These are phyloP conservation scores for Pyxicephalus adspersus DNA, from an alignment of 2,113 vertebrate genomes.

Conservation along the genomic window DNA sequence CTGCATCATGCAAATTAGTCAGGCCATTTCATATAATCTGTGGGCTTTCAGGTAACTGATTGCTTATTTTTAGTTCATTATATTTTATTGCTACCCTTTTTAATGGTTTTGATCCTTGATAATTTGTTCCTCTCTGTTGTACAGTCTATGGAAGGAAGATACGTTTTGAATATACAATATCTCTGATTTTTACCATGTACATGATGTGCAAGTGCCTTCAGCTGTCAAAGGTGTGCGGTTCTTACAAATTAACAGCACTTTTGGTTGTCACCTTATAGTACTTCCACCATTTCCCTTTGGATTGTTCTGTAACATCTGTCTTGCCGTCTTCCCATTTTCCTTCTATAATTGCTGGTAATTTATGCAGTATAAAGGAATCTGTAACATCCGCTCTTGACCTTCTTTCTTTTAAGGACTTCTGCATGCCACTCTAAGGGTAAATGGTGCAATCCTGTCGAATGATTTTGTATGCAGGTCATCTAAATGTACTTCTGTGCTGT, in stretches of 20 bases:
- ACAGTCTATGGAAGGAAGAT: conserved; percentile 57
- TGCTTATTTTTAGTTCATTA: not conserved
- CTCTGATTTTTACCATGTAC: conserved; percentile 58
- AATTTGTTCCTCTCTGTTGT: conserved; percentile 60
- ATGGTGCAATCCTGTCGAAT: not conserved
- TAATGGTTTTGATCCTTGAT: conserved; percentile 31
- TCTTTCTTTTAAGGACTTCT: not conserved
- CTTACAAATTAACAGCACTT: conserved; percentile 62
- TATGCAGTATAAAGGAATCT: not conserved
- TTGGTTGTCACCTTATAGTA: conserved; percentile 59
- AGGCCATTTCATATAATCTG: too few relatives aligned
- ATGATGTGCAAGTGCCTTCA: conserved; percentile 58
- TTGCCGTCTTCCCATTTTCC: not conserved
- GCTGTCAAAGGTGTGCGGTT: conserved; percentile 61
- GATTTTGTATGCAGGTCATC: not conserved
- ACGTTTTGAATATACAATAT: conserved; percentile 62
- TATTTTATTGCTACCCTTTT: not conserved
- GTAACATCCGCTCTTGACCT: not conserved
- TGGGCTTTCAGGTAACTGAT: not conserved
- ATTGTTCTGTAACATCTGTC: conserved; percentile 28
- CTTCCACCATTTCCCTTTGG: conserved; percentile 60
- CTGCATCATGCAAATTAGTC: conserved; percentile 3
- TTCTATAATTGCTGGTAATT: too few relatives aligned
- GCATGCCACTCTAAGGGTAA: not conserved
- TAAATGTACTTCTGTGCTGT: too few relatives aligned